Evolutionary conservation across 2,797 vertebrate species (phyloP).

Genomic region (Poeciliopsis turneri): DNA sequence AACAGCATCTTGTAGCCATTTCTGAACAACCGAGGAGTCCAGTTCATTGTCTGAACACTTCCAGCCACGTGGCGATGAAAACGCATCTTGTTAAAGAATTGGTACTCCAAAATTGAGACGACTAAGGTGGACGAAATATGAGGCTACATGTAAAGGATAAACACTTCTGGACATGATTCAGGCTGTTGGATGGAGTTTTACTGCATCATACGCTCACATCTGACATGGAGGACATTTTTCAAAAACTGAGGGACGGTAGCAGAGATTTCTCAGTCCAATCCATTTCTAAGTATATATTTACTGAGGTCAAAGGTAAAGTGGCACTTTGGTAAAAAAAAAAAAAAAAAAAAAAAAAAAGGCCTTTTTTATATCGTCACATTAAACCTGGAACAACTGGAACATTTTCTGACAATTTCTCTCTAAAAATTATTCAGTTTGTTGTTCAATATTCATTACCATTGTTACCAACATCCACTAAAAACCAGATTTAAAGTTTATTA

Average conservation of each 20-base stretch:
- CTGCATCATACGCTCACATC: neutral
- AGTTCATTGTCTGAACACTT: neutral
- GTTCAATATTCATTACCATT: neutral
- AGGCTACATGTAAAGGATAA: neutral
- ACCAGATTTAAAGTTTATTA: neutral
- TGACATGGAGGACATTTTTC: neutral
- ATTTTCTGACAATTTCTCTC: neutral
- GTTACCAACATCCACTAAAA: neutral
- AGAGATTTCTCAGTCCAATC: neutral
- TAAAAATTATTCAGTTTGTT: neutral
- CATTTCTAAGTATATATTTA: neutral
- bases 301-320: neutral
- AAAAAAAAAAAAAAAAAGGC: no score
- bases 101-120: neutral
- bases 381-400: neutral
- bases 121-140: neutral
- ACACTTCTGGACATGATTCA: neutral
- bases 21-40: neutral
- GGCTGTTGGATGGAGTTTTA: neutral
- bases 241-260: neutral
- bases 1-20: conserved; percentile 1
- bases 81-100: neutral
- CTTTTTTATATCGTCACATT: neutral
- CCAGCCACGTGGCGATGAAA: neutral
- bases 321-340: neutral